Base-by-base conservation (phyloP, 2,113 vertebrate species). In the Brevimyrus niger region DNA sequence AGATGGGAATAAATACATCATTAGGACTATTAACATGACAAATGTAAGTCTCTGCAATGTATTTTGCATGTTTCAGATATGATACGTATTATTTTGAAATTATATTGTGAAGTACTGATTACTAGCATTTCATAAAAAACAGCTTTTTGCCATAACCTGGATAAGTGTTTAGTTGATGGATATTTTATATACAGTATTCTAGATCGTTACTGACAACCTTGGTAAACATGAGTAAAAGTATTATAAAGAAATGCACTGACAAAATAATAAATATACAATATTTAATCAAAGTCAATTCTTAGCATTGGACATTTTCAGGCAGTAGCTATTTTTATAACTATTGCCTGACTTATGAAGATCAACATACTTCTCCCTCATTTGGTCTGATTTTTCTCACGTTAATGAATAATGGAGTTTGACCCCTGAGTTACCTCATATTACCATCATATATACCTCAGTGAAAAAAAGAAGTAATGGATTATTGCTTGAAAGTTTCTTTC, bases 1-100 rank as follows among this genome's bases (percentile, higher is more conserved):
- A 91, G 94, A 94, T 92, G 95, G 95, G 93, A 94, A 97, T 93
- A 93, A 91, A 50, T 97, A 97, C 90, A 96, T 97, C 92, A 97
- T 97, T 92, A 97, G 96, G 87, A 96, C 96, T 35, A 87, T 53
- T 35, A 51, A 55, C 50, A 87, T 48, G 47, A 5, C 46, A 87
- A 35, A 87, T 35, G 85, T 86, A 86, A 48, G 82, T 84, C 73
- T 76, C 31, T 38, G 73, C 35, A 6, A 38, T 42, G 6, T 7
- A 38, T 38, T 17, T 76, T 38, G 15, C 2, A 76, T 42, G 35
- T 19, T 15, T 42, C 61, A 65, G 9, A 76, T 38, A 17, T 76
- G 13, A 15, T 76, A 76, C 4, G 3, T 76, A 35, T 3, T 38
- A 38, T 76, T 42, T 38, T 19, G 35, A 17, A 38, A 76, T 76